A percentile compares a stretch with the other conserved stretches of the same genome.
Conservation (phyloP, 2,113 vertebrate genomes). For the Zonotrichia leucophrys region DNA sequence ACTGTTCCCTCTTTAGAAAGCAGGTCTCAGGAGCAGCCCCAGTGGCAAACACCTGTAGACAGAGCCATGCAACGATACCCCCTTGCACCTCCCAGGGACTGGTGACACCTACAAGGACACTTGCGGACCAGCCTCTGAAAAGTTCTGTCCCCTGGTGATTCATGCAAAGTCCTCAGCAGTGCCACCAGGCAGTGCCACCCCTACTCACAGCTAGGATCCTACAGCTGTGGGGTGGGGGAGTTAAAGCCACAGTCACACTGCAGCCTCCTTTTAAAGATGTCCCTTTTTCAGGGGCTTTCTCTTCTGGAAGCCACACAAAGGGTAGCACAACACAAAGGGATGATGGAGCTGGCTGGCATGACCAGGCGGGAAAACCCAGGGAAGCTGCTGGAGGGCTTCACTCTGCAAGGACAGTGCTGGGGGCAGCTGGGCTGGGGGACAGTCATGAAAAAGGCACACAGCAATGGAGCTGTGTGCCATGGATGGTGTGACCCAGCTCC, state of each 20-base stretch:
- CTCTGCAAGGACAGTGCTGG: neutral
- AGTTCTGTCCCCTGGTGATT: neutral
- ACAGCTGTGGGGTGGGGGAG: neutral
- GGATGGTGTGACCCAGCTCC: rapidly evolving
- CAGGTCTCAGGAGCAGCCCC: neutral
- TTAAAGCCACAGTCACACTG: neutral
- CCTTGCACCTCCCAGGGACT: neutral
- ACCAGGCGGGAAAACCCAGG: neutral
- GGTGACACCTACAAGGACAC: neutral
- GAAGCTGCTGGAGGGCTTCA: conserved; percentile 49
- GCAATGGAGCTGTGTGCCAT: neutral
- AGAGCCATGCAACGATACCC: neutral
- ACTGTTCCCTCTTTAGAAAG: neutral
- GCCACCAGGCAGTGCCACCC: neutral
- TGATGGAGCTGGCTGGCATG: conserved; percentile 25
- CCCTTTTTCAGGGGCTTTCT: conserved; percentile 25
- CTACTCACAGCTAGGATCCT: neutral
- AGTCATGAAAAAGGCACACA: neutral
- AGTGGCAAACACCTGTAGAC: neutral
- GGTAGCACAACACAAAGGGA: conserved; percentile 34
- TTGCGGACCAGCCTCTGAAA: neutral
- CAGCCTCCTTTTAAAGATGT: conserved; percentile 30
- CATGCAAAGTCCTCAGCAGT: neutral
- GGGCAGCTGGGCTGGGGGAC: neutral
- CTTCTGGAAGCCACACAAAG: conserved; percentile 62